Base-by-base conservation (phyloP, 2,888 invertebrate species). In the Plagiodera versicolora region DNA sequence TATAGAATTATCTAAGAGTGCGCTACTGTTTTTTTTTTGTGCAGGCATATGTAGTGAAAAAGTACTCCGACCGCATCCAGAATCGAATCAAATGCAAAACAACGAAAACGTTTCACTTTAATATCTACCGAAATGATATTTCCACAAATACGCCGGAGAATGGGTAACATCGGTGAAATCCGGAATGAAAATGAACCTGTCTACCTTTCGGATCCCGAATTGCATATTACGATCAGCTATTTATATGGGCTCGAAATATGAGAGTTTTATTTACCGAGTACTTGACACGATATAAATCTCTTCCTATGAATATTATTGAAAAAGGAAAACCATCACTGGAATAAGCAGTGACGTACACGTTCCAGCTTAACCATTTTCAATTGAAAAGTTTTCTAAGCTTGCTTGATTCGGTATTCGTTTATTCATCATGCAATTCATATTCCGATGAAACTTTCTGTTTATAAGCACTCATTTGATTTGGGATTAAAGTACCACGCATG, bases 111-210 rank as follows among this genome's bases (percentile, higher is more conserved):
- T 64, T 64, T 63, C 60, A 45, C 60, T 72, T 70, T 74, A 74
- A 74, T 74, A 74, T 73, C 67, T 39, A 14, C 14, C 53, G 60
- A 58, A 67, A 67, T 67, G 72, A 71, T 72, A 70, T 71, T 70
- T 67, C 65, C 66, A 62, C 67, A 71, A 71, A 70, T 65, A 69
- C 65, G 48, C 52, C 44, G 61, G 65, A 70, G 70, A 67, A 70
- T 65, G 67, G 65, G 72, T 71, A 73, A 73, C n/a, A 73, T 71
- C 72, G 70, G 72, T 72, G 72, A 72, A 74, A 74, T 74, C 72
- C 72, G 71, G 14, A 39, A 39, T 39, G 39, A 11, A 39, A 39
- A 39, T 39, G 39, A 39, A 39, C 39, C 39, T 32, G 32, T 32
- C 39, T 39, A 39, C 14, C n/a, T 39, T n/a, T n/a, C 39, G n/a